Percentiles rank a stretch among this genome's conserved stretches.
These are phyloP conservation scores for Acrocephalus scirpaceus DNA, from an alignment of 2,797 vertebrate species.

Conservation along the genomic window DNA sequence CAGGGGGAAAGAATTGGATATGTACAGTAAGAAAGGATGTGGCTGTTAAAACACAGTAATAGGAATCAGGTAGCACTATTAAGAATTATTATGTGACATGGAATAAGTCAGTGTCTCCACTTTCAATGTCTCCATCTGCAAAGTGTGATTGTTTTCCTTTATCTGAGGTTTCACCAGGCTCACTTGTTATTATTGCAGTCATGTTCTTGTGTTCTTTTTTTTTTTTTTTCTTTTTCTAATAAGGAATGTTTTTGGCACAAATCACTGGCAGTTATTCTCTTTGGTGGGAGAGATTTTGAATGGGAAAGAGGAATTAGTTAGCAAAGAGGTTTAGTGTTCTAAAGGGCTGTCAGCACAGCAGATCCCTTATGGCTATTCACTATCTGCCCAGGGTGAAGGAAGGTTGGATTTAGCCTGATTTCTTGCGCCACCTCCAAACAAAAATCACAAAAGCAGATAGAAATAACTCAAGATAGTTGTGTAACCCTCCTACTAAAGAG, in stretches of 20 bases:
- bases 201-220: not conserved
- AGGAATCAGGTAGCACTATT: not conserved
- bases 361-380: conserved; percentile 15
- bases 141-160: not conserved
- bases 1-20: not conserved
- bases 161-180: not conserved
- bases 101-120: not conserved
- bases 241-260: conserved; percentile 35
- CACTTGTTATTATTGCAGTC: conserved; percentile 9
- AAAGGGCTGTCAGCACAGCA: conserved; percentile 5
- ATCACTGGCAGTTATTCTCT: conserved; percentile 12
- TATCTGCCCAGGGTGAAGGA: not conserved
- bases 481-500: not conserved
- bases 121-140: not conserved
- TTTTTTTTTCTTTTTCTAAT: not conserved
- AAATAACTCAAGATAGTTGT: not conserved
- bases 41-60: not conserved
- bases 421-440: not conserved
- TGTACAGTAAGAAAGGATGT: not conserved
- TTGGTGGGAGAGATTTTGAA: conserved; percentile 28
- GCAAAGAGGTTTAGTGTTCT: conserved; percentile 19
- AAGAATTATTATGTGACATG: not conserved
- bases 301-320: conserved; percentile 43
- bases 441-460: not conserved
- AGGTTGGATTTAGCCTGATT: not conserved